Conservation (phyloP, 2,888 invertebrate genomes). For the Bursaphelenchus okinawaensis region DNA sequence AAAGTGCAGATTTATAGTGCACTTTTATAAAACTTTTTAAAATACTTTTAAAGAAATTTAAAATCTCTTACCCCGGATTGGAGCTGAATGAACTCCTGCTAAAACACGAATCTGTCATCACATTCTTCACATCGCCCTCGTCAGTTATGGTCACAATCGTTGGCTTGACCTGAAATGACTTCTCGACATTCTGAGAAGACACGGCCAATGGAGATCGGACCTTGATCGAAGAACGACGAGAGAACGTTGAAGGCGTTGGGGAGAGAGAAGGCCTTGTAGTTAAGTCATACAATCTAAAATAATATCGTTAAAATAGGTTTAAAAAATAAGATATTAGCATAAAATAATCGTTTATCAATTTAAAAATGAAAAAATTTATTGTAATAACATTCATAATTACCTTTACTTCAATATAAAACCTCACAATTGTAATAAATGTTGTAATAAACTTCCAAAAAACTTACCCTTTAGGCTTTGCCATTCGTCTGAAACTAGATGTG, state of each 20-base stretch:
- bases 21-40: too few relatives aligned
- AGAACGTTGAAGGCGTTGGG: background rate
- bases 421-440: too few relatives aligned
- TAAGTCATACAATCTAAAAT: background rate
- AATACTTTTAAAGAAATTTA: background rate
- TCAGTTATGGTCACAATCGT: background rate
- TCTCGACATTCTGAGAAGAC: background rate
- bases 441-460: background rate
- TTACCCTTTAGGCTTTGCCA: background rate
- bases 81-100: background rate
- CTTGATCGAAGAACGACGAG: background rate
- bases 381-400: too few relatives aligned
- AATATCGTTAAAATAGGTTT: background rate
- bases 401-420: too few relatives aligned
- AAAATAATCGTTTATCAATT: too few relatives aligned
- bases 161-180: background rate
- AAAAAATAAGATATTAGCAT: background rate
- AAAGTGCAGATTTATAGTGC: too few relatives aligned
- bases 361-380: too few relatives aligned
- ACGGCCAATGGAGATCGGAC: background rate
- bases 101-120: background rate
- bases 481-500: background rate
- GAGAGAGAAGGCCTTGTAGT: background rate
- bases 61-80: background rate
- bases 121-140: background rate